phyloP scores from a whole-genome alignment of 1,140 invertebrate genomes.

The Drosophila rufa region DNA sequence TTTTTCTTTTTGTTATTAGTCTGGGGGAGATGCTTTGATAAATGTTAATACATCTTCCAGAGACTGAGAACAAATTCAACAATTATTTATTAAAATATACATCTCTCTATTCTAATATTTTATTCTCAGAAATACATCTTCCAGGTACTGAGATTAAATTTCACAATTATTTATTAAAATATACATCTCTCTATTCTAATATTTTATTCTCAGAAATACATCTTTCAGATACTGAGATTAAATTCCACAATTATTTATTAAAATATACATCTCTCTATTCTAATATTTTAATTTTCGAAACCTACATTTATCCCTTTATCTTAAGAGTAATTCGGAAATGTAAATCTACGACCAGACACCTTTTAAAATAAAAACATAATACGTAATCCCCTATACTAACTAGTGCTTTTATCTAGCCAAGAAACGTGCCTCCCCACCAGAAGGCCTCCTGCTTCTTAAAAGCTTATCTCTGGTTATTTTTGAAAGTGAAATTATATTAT shows the following conservation, averaged over 20 bases:
- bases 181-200: too few relatives aligned
- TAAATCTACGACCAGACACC: conserved; percentile 1
- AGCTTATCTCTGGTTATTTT: conserved; percentile 36
- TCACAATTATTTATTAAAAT: not conserved
- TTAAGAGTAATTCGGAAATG: not conserved
- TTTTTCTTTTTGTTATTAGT: conserved; percentile 24
- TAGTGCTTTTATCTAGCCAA: conserved; percentile 10
- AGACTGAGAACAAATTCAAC: too few relatives aligned
- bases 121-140: too few relatives aligned
- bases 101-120: too few relatives aligned
- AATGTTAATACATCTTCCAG: not conserved
- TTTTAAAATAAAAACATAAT: not conserved
- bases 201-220: not conserved
- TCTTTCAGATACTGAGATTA: too few relatives aligned
- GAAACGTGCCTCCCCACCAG: conserved; percentile 19
- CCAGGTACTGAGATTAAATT: too few relatives aligned
- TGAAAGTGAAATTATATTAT: conserved; percentile 53
- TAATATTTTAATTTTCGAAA: not conserved
- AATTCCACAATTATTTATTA: too few relatives aligned
- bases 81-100: not conserved
- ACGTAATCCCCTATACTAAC: not conserved
- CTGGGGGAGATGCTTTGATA: not conserved
- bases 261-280: not conserved
- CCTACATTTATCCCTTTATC: not conserved
- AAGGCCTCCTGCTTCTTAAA: conserved; percentile 11